phyloP scores from a whole-genome alignment of 2,888 invertebrate genomes.

The Oxytorus armatus region DNA sequence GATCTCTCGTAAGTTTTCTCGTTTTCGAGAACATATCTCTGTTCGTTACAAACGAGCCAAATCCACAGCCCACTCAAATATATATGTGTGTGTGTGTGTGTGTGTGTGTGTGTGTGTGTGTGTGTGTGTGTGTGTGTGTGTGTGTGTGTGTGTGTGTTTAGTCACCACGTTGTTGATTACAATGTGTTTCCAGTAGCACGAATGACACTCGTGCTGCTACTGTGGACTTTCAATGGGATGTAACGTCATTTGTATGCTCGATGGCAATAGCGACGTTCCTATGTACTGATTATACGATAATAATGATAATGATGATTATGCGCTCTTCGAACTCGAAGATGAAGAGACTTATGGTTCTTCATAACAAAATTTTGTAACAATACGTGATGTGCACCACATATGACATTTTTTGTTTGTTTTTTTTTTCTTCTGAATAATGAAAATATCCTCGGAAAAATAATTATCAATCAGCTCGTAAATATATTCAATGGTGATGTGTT shows the following conservation, averaged over 20 bases:
- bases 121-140: background rate
- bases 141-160: background rate
- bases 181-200: slow-evolving; percentile 2
- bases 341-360: slow-evolving; percentile 6
- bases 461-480: background rate
- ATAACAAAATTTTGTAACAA: slow-evolving; percentile 28
- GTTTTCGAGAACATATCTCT: background rate
- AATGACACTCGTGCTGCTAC: slow-evolving; percentile 12
- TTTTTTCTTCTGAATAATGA: background rate
- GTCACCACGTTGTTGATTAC: background rate
- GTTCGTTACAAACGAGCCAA: too few species aligned
- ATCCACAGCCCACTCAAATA: slow-evolving; percentile 34
- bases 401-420: too few species aligned
- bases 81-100: background rate
- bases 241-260: slow-evolving; percentile 29
- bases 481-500: too few species aligned
- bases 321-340: slow-evolving; percentile 13
- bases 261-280: slow-evolving; percentile 28
- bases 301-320: slow-evolving; percentile 31
- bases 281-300: slow-evolving; percentile 32
- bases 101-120: background rate
- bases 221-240: slow-evolving; percentile 29
- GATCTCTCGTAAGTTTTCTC: background rate
- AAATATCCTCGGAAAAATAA: background rate
- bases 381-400: background rate